These are phyloP conservation scores for Hemithea aestivaria DNA, from an alignment of 2,888 invertebrate genomes.

Conservation along the genomic window DNA sequence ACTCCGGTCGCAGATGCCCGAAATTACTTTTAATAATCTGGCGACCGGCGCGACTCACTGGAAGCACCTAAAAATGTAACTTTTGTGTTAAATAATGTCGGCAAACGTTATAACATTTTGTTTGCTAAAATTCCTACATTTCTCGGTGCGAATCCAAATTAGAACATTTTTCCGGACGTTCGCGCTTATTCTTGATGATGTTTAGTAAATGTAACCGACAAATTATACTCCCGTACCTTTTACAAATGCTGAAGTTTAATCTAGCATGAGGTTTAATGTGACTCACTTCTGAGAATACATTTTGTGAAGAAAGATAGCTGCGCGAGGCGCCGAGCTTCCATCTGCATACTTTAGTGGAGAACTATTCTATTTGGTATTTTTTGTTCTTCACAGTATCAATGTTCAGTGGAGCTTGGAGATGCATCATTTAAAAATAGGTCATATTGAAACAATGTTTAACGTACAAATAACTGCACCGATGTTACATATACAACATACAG, in stretches of 20 bases:
- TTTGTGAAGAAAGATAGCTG: slow-evolving; percentile 17
- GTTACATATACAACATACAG: no score
- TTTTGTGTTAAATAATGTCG: slow-evolving; percentile 12
- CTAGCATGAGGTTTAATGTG: slow-evolving; percentile 15
- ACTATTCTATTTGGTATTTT: slow-evolving; percentile 13
- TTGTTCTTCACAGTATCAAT: slow-evolving; percentile 10
- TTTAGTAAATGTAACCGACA: slow-evolving; percentile 11
- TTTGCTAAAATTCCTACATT: slow-evolving; percentile 11
- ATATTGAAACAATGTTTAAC: slow-evolving; percentile 1
- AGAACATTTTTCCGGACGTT: slow-evolving; percentile 5
- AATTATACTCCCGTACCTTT: no score
- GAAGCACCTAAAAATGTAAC: slow-evolving; percentile 5
- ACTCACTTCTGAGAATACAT: slow-evolving; percentile 14
- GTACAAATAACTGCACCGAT: no score
- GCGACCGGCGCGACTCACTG: slow-evolving; percentile 3
- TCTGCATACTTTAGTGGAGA: slow-evolving; percentile 14
- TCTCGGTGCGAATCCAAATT: slow-evolving; percentile 7
- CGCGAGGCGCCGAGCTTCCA: slow-evolving; percentile 11
- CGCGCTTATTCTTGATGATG: slow-evolving; percentile 4
- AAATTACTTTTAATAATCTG: slow-evolving; percentile 22
- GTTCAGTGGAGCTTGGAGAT: not conserved
- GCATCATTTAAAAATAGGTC: slow-evolving; percentile 3
- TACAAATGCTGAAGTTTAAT: slow-evolving; percentile 10
- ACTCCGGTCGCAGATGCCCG: slow-evolving; percentile 15
- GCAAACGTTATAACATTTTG: slow-evolving; percentile 15